Base-by-base conservation (phyloP, 2,888 invertebrate species). In the Chalcosyrphus nemorum region DNA sequence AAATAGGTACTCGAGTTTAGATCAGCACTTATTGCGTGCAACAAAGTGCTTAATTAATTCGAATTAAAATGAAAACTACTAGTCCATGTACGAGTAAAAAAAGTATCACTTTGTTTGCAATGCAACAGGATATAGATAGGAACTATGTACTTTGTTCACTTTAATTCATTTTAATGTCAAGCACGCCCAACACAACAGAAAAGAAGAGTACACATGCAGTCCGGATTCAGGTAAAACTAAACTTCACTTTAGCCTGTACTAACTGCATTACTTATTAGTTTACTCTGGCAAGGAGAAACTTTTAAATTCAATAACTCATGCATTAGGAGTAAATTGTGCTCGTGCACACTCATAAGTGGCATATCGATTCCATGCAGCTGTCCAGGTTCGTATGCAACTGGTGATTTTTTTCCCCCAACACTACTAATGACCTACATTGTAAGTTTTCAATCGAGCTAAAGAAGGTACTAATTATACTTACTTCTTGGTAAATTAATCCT, bases 221-320 rank as follows among this genome's bases (percentile, higher is more conserved):
- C 27, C 17, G 9, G 13, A 38, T 45, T 32, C 29, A 27, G 13
- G 50, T 65, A 52, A 11, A 61, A 66, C 47, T 61, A 63, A 11
- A 61, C 54, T 54, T 61, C 17, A 70, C 61, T 56, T 61, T 57
- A 15, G 19, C 13, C 38, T 17, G 7, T 41, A 17, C 70, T 81
- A 81, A 81, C 77, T 77, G 21, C 65, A 81, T 71, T 77, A 77
- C 19, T 38, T 65, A 77, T 77, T 81, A 57, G 41, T 21, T 47
- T 47, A 72, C 41, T 11, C 35, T 29, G 17, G 32, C n/a, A n/a
- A n/a, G 38, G 47, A 21, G 54, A 6, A 45, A 38, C 80, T 47
- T 70, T 38, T 56, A 68, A 75, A 75, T 70, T 61, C 24, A 61
- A 68, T 68, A 47, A 59, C 43, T 24, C 13, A 56, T 50, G 52